Base-by-base conservation (phyloP, 2,888 invertebrate genomes). In the Drosophila neutralis region DNA sequence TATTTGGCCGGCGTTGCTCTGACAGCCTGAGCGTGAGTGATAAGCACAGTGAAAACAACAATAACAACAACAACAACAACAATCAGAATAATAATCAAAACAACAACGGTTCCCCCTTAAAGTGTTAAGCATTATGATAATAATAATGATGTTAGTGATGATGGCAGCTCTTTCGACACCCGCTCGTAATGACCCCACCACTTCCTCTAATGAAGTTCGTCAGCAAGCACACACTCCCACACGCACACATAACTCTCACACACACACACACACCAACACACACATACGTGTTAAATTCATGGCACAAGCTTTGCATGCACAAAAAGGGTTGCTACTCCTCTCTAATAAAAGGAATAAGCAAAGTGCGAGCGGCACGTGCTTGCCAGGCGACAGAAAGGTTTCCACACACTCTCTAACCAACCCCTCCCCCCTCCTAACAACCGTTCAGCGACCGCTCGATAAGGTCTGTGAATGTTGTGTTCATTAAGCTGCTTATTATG, bases 401-500 rank as follows among this genome's bases (percentile, higher is more conserved):
- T 35, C 53, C 15, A 45, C 45, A 36, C 15, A 45, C 24, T 24
- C 24, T 15, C 15, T 24, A 15, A 24, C 45, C 45, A 24, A 24
- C 7, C 21, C 2, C 11, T 2, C 21, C 5, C 1, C 51, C 29
- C 13, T 4, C 5, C 11, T 1, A 4, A 2, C n/a, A 10, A 2
- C 2, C 13, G 18, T 4, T 36, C 36, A 29, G 5, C 11, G 27
- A 29, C 45, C 45, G 29, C n/a, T 53, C 57, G 57, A 70, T 67
- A 63, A 60, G 72, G 52, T 57, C 58, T 45, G 48, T 51, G 76
- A 63, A 63, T 66, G 68, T 64, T 72, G 67, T 87, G 83, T 85
- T 87, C 87, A 87, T 87, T 87, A 89, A 87, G 87, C 87, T 83
- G 83, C 87, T 87, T 87, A 87, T 87, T 87, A 87, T 87, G 87